phyloP scores from a whole-genome alignment of 2,113 vertebrate species.

The Plestiodon gilberti region DNA sequence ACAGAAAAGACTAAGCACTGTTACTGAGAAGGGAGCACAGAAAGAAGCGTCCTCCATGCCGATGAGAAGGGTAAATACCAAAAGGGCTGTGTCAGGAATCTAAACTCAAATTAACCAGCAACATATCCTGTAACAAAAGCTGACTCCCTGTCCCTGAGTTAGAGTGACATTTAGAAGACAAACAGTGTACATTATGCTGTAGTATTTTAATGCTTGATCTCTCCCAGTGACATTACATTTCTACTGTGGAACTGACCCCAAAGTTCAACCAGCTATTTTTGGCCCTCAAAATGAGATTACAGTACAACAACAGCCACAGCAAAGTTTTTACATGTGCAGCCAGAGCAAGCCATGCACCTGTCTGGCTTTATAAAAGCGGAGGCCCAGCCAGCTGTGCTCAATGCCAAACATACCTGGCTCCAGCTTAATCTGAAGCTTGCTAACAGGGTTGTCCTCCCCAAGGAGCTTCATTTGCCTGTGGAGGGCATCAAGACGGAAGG shows the following conservation, averaged over 20 bases:
- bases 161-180: slow-evolving; percentile 18
- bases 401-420: slow-evolving; percentile 86
- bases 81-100: not conserved
- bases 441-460: slow-evolving; percentile 93
- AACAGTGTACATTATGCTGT: not conserved
- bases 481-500: slow-evolving; percentile 93
- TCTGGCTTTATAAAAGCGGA: not conserved
- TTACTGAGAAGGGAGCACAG: not conserved
- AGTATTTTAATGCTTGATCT: slow-evolving; percentile 16
- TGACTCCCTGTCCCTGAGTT: not conserved
- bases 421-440: slow-evolving; percentile 94
- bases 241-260: slow-evolving; percentile 23
- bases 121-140: no score
- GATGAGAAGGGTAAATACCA: not conserved
- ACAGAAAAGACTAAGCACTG: not conserved
- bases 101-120: not conserved
- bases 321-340: not conserved
- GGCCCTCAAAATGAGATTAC: not conserved
- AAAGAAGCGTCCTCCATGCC: not conserved
- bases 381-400: not conserved
- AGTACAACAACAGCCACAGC: not conserved
- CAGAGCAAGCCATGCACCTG: not conserved
- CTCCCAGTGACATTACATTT: not conserved
- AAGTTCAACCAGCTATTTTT: not conserved
- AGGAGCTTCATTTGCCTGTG: slow-evolving; percentile 95